phyloP scores from a whole-genome alignment of 64 coral and sea anemone species.

The Montipora foliosa region DNA sequence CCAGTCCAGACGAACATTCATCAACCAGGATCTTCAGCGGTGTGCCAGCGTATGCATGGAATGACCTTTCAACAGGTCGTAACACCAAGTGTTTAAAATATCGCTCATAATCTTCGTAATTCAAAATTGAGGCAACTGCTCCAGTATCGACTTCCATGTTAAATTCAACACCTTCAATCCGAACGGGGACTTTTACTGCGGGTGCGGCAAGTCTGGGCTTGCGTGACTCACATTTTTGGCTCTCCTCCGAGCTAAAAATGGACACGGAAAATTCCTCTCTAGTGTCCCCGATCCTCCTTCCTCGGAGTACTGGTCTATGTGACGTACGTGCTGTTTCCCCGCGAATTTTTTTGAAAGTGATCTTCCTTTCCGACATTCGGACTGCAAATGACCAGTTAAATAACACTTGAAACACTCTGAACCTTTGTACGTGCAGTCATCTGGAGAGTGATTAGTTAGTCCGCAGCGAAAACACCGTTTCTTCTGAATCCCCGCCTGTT shows the following conservation, averaged over 20 bases:
- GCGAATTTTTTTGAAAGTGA: neutral
- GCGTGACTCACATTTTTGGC: neutral
- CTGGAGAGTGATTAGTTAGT: neutral
- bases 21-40: neutral
- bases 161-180: conserved; percentile 34
- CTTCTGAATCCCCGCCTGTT: neutral
- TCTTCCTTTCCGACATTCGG: neutral
- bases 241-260: neutral
- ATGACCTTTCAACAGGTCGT: conserved; percentile 14
- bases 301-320: neutral
- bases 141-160: neutral
- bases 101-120: conserved; percentile 25
- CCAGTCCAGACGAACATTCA: conserved; percentile 27
- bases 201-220: neutral
- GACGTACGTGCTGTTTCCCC: conserved; percentile 2
- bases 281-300: neutral
- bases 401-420: conserved; percentile 22
- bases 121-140: conserved; percentile 1
- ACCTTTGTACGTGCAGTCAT: conserved; percentile 29
- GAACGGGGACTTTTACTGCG: conserved; percentile 19
- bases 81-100: conserved; percentile 21
- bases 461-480: neutral
- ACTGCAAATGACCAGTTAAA: neutral
- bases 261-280: neutral
- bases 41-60: conserved; percentile 49